These are phyloP conservation scores for Torymus tubicola DNA, from an alignment of 2,888 invertebrate species.

Conservation along the genomic window DNA sequence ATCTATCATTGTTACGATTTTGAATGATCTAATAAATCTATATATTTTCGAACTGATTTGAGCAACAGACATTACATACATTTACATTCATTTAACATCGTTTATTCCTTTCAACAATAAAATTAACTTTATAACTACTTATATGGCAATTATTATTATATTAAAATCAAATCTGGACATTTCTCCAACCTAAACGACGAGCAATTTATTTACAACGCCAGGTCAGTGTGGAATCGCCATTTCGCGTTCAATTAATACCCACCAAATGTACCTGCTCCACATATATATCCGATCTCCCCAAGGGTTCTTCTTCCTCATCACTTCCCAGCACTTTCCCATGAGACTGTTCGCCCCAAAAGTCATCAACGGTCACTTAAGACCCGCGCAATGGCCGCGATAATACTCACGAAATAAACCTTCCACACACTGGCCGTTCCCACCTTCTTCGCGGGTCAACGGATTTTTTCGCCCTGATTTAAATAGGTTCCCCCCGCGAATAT, in stretches of 20 bases:
- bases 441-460: slow-evolving; percentile 68
- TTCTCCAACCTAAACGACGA: too few relatives aligned
- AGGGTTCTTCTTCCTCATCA: not conserved
- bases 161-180: too few relatives aligned
- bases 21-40: too few relatives aligned
- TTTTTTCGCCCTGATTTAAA: slow-evolving; percentile 74
- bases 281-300: slow-evolving; percentile 11
- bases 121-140: too few relatives aligned
- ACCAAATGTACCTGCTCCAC: not conserved
- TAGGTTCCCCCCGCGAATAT: slow-evolving; percentile 60
- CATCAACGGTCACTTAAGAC: slow-evolving; percentile 61
- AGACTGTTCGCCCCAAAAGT: slow-evolving; percentile 55
- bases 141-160: too few relatives aligned
- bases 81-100: too few relatives aligned
- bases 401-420: not conserved
- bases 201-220: too few relatives aligned
- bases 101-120: too few relatives aligned
- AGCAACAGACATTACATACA: too few relatives aligned
- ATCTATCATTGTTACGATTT: too few relatives aligned
- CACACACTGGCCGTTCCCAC: slow-evolving; percentile 58
- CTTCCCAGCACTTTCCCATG: slow-evolving; percentile 58
- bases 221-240: not conserved
- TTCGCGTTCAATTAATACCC: slow-evolving; percentile 17
- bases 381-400: not conserved
- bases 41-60: too few relatives aligned